These are phyloP conservation scores for Lucilia sericata DNA, from an alignment of 1,140 invertebrate genomes.

Conservation along the genomic window DNA sequence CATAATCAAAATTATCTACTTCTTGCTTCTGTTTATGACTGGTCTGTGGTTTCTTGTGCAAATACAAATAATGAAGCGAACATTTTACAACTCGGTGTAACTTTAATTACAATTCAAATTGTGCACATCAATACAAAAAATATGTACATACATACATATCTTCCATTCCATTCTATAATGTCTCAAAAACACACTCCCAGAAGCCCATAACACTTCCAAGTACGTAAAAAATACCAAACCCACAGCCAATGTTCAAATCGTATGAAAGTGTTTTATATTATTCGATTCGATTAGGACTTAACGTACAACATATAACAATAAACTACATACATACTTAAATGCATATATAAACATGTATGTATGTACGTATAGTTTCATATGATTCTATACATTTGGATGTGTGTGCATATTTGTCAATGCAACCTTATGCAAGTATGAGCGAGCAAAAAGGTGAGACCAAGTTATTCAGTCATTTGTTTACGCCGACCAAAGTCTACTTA, in stretches of 20 bases:
- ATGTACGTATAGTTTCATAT: no score
- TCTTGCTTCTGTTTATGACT: not conserved
- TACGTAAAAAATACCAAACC: not conserved
- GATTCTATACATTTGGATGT: no score
- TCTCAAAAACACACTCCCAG: not conserved
- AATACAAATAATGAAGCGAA: conserved; percentile 8
- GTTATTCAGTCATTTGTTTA: conserved; percentile 14
- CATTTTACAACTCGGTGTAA: conserved; percentile 28
- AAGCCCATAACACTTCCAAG: not conserved
- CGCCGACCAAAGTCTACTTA: not conserved
- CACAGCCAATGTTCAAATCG: not conserved
- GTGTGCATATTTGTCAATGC: not conserved
- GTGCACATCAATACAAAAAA: not conserved
- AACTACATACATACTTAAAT: not conserved
- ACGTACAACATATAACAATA: not conserved
- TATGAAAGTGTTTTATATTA: not conserved
- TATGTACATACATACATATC: no score
- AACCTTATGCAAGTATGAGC: conserved; percentile 37
- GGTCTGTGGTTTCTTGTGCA: conserved; percentile 17
- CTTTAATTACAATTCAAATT: conserved; percentile 35
- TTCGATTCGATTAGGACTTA: conserved; percentile 6
- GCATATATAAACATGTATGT: not conserved
- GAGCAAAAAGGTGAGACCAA: conserved; percentile 41
- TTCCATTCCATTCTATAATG: no score
- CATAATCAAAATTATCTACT: conserved; percentile 31